Evolutionary conservation across 2,888 invertebrate genomes (phyloP).

Genomic region (Eurois occulta): DNA sequence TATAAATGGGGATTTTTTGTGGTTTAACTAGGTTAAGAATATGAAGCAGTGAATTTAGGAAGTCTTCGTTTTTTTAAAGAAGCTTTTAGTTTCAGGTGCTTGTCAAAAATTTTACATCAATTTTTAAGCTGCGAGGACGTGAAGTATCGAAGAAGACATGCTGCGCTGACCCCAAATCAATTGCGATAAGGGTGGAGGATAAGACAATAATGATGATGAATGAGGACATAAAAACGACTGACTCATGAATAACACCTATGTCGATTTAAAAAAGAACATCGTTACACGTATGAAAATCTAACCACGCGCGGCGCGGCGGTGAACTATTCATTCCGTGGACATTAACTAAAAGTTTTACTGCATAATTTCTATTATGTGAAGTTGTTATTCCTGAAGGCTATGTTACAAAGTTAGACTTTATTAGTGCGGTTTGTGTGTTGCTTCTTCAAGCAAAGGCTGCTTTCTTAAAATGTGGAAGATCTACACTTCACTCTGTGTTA

Average conservation of each 20-base stretch:
- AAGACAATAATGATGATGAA: not conserved
- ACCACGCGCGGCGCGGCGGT: not conserved
- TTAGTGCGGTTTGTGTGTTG: slow-evolving; percentile 39
- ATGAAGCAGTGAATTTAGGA: not conserved
- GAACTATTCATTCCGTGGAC: slow-evolving; percentile 16
- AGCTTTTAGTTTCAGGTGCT: not conserved
- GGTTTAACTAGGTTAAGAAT: not conserved
- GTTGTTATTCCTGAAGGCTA: slow-evolving; percentile 2
- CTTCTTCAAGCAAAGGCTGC: slow-evolving; percentile 13
- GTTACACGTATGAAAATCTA: not conserved
- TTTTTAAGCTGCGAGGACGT: not conserved
- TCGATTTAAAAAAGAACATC: not conserved
- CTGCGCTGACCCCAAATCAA: not conserved
- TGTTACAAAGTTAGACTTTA: slow-evolving; percentile 43
- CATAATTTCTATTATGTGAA: slow-evolving; percentile 33
- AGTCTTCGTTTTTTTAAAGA: too few species aligned
- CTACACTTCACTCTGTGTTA: not conserved
- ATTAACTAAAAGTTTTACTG: slow-evolving; percentile 38
- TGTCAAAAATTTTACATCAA: not conserved
- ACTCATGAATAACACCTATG: not conserved
- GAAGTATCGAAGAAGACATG: not conserved
- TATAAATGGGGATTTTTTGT: not conserved
- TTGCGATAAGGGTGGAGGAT: not conserved
- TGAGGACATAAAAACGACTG: not conserved
- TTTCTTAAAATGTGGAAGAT: slow-evolving; percentile 4